A percentile compares a stretch with the other conserved stretches of the same genome.
phyloP scores from a whole-genome alignment of 1,140 invertebrate genomes.

The Pteromalus puparum region DNA sequence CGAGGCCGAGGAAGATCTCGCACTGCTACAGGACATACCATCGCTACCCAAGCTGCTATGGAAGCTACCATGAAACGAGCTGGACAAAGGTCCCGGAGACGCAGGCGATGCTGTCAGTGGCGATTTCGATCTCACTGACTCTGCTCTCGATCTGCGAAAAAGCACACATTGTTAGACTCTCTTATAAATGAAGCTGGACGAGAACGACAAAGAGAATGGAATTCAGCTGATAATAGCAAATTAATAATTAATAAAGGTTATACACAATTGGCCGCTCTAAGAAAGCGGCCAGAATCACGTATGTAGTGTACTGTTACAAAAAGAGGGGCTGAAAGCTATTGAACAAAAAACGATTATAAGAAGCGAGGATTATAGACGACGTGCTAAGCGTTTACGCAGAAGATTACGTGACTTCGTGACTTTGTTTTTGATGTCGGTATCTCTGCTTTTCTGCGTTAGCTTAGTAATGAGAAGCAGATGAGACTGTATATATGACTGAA shows the following conservation, averaged over 20 bases:
- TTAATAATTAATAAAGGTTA: conserved; percentile 13
- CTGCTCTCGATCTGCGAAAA: conserved; percentile 70
- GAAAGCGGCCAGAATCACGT: neutral
- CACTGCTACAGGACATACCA: conserved; percentile 74
- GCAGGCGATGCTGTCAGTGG: conserved; percentile 72
- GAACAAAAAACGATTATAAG: neutral
- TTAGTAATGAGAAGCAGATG: neutral
- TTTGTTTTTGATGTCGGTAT: neutral
- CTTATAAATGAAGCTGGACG: neutral
- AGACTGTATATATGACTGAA: neutral
- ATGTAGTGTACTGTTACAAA: neutral
- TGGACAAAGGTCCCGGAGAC: conserved; percentile 71
- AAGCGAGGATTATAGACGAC: neutral
- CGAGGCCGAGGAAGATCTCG: conserved; percentile 73
- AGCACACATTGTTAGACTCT: neutral
- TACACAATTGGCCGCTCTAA: neutral
- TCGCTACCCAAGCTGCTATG: conserved; percentile 74
- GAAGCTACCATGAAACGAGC: conserved; percentile 72
- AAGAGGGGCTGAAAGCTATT: neutral
- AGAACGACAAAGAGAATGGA: neutral
- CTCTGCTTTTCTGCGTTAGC: neutral
- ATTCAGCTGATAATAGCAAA: neutral
- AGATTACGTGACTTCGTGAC: neutral
- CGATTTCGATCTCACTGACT: conserved; percentile 73
- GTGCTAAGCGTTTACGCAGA: neutral